These are phyloP conservation scores for Atta colombica DNA, from an alignment of 1,140 invertebrate genomes.

Conservation along the genomic window DNA sequence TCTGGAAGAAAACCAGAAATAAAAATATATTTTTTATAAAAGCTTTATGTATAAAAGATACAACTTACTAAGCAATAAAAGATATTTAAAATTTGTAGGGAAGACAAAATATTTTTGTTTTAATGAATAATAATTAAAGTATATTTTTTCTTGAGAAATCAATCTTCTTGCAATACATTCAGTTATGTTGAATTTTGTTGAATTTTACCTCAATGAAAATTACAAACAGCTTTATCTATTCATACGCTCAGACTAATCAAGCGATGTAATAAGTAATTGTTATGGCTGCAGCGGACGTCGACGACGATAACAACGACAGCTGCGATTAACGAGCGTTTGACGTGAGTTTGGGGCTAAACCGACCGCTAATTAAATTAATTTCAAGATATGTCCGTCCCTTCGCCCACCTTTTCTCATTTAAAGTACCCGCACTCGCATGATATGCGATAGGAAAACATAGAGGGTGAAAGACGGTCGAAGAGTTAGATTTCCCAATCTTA, in stretches of 20 bases:
- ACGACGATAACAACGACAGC: constrained; percentile 78
- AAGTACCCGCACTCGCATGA: neutral
- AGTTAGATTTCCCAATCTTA: neutral
- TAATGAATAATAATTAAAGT: neutral
- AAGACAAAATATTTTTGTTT: neutral
- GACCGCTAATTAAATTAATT: constrained; percentile 86
- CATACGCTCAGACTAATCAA: constrained; percentile 30
- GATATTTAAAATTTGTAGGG: neutral
- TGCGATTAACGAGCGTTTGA: constrained; percentile 84
- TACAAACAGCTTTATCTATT: neutral
- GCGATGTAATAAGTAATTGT: constrained; percentile 49
- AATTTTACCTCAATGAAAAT: constrained; percentile 5
- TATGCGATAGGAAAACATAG: neutral
- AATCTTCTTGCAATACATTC: neutral
- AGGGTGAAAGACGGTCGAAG: neutral
- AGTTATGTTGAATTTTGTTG: neutral
- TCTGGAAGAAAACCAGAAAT: neutral
- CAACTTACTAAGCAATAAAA: neutral
- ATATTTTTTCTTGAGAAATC: neutral
- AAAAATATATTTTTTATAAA: neutral
- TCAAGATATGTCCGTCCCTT: constrained; percentile 65
- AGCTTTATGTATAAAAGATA: neutral
- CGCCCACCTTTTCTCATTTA: neutral
- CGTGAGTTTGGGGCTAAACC: constrained; percentile 77
- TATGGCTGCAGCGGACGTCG: constrained; percentile 31